Evolutionary conservation across 2,113 vertebrate species (phyloP).

Genomic region (Dicaeum eximium): DNA sequence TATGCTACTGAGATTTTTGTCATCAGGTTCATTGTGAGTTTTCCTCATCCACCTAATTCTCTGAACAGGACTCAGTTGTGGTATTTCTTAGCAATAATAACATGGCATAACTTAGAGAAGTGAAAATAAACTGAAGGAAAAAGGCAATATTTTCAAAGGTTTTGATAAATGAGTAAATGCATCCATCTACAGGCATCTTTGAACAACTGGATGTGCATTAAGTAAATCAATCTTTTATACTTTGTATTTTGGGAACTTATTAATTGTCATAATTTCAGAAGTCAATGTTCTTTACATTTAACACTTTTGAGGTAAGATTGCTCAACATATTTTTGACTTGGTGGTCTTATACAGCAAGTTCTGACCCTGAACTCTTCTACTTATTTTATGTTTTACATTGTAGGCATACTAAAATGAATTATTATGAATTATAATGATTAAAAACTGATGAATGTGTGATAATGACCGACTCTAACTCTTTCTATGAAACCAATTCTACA

Average conservation of each 20-base stretch:
- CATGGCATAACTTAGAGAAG: background rate
- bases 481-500: background rate
- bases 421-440: background rate
- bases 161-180: background rate
- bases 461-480: background rate
- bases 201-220: background rate
- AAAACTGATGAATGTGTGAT: background rate
- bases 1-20: background rate
- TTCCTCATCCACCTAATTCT: background rate
- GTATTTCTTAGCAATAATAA: background rate
- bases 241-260: background rate
- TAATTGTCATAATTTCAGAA: background rate
- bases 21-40: background rate
- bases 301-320: background rate
- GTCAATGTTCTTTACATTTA: background rate
- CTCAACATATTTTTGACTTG: background rate
- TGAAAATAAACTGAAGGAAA: background rate
- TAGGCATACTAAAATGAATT: background rate
- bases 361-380: background rate
- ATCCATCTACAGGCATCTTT: background rate
- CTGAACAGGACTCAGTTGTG: background rate
- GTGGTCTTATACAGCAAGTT: background rate
- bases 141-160: background rate
- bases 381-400: accelerated
- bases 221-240: background rate